A percentile compares a stretch with the other conserved stretches of the same genome.
Conservation (phyloP, 1,140 invertebrate genomes). For the Colletes latitarsis region DNA sequence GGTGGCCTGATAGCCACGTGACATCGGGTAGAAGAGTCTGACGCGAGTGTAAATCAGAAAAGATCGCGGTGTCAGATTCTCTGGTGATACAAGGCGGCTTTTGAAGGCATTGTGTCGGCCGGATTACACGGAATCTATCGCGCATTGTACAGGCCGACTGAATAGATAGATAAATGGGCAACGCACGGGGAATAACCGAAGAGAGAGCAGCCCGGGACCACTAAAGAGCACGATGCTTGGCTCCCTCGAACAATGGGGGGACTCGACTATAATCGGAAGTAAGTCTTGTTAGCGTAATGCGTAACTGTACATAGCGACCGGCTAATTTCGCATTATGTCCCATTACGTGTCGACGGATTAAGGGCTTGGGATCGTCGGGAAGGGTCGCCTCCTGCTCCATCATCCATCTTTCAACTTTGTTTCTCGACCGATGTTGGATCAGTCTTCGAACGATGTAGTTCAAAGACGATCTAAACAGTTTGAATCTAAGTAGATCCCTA, state of each 20-base stretch:
- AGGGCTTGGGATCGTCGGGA: constrained; percentile 41
- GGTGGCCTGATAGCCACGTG: neutral
- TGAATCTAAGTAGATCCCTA: too few species aligned
- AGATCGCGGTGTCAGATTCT: constrained; percentile 38
- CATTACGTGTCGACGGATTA: constrained; percentile 65
- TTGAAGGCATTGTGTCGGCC: constrained; percentile 57
- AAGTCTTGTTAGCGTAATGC: constrained; percentile 78
- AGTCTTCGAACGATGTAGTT: neutral
- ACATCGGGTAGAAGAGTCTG: neutral
- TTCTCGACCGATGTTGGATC: neutral
- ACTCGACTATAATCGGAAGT: constrained; percentile 76
- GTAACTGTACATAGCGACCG: constrained; percentile 75
- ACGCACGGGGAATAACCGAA: constrained; percentile 51
- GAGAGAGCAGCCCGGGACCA: constrained; percentile 39
- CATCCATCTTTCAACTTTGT: neutral
- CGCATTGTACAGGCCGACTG: constrained; percentile 61
- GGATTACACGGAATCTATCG: constrained; percentile 71
- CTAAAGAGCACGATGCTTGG: constrained; percentile 54
- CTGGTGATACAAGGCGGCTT: constrained; percentile 24
- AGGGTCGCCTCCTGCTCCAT: neutral
- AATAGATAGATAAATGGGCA: constrained; percentile 70
- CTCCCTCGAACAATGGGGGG: constrained; percentile 63
- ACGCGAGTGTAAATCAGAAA: constrained; percentile 40
- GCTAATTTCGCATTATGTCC: constrained; percentile 75
- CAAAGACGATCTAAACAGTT: too few species aligned